phyloP scores from a whole-genome alignment of 2,113 vertebrate species.

The mouse (Mus musculus) region DNA sequence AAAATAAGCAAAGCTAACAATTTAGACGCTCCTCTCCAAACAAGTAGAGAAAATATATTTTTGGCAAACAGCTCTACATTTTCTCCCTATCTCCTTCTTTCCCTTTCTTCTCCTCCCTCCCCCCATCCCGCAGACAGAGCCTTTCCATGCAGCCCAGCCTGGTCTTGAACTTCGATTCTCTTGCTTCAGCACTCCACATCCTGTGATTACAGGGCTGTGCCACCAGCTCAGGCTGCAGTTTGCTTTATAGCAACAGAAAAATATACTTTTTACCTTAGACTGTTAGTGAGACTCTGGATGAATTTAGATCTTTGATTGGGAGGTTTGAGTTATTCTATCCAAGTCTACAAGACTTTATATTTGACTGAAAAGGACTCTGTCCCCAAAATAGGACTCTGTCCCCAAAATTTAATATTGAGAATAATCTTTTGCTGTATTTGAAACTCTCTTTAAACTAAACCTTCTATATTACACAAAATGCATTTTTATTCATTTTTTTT shows the following conservation, averaged over 20 bases:
- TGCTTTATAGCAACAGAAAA: background rate
- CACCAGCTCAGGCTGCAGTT: background rate
- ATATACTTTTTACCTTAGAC: slow-evolving; percentile 18
- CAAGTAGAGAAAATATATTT: background rate
- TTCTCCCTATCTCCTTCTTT: background rate
- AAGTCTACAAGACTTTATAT: slow-evolving; percentile 54
- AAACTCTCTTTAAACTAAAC: background rate
- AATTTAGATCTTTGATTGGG: slow-evolving; percentile 25
- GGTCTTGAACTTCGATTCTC: background rate
- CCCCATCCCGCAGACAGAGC: background rate
- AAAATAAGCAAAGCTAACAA: background rate
- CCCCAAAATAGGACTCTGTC: background rate
- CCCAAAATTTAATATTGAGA: background rate
- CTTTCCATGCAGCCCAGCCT: background rate
- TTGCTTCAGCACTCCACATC: background rate
- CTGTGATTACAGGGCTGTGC: background rate
- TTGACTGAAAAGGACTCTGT: background rate
- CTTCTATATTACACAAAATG: slow-evolving; percentile 34
- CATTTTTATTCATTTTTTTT: background rate
- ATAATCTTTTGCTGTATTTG: slow-evolving; percentile 31
- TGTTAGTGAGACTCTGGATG: background rate
- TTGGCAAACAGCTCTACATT: slow-evolving; percentile 31
- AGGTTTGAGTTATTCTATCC: background rate
- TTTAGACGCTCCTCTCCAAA: background rate
- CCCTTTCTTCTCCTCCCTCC: background rate